These are phyloP conservation scores for Popillia japonica DNA, from an alignment of 1,140 invertebrate genomes.

Conservation along the genomic window DNA sequence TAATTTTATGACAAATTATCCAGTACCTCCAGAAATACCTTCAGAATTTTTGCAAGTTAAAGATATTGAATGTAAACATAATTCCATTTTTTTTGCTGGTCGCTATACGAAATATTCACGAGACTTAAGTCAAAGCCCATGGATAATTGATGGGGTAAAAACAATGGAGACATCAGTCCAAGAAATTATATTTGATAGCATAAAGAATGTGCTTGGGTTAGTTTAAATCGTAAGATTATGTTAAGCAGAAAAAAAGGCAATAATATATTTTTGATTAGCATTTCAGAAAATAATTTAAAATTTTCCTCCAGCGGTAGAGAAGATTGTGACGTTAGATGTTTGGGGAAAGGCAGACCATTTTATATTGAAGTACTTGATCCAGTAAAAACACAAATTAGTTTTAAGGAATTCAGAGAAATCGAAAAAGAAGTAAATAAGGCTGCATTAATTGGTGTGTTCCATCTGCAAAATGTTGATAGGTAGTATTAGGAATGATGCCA, in stretches of 20 bases:
- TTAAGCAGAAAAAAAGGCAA: not conserved
- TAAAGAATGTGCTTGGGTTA: slow-evolving; percentile 66
- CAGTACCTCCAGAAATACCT: slow-evolving; percentile 62
- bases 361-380: slow-evolving; percentile 83
- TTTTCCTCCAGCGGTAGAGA: slow-evolving; percentile 93
- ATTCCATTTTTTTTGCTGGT: slow-evolving; percentile 70
- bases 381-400: slow-evolving; percentile 64
- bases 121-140: slow-evolving; percentile 91
- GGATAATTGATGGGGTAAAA: slow-evolving; percentile 85
- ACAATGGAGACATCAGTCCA: slow-evolving; percentile 88
- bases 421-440: slow-evolving; percentile 70
- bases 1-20: slow-evolving; percentile 61
- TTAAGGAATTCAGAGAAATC: slow-evolving; percentile 64
- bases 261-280: slow-evolving; percentile 50
- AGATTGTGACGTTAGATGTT: slow-evolving; percentile 87
- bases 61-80: slow-evolving; percentile 63
- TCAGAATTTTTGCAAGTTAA: slow-evolving; percentile 58
- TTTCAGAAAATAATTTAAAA: slow-evolving; percentile 62
- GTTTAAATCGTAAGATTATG: slow-evolving; percentile 41
- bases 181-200: slow-evolving; percentile 80
- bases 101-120: slow-evolving; percentile 90
- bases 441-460: slow-evolving; percentile 69
- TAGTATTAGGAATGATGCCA: slow-evolving; percentile 51
- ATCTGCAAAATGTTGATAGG: slow-evolving; percentile 72
- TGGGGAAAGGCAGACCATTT: slow-evolving; percentile 89